A percentile compares a stretch with the other conserved stretches of the same genome.
phyloP scores from a whole-genome alignment of 2,888 invertebrate species.

The Heliconius cydno region DNA sequence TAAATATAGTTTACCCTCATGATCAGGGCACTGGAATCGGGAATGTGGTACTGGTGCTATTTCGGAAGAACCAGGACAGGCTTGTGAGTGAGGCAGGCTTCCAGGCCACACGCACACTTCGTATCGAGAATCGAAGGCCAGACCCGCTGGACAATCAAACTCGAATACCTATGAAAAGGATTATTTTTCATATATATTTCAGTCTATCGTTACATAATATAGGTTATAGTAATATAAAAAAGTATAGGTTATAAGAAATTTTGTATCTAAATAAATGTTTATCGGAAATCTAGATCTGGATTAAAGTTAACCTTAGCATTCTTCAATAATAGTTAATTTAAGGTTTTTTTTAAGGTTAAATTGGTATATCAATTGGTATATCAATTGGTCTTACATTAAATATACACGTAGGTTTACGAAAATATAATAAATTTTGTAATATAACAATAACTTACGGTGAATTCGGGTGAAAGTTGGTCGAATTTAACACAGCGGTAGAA shows the following conservation, averaged over 20 bases:
- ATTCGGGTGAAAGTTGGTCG: conserved; percentile 88
- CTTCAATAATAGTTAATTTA: too few relatives aligned
- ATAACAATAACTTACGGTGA: conserved; percentile 80
- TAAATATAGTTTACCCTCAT: conserved; percentile 36
- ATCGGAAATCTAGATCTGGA: too few relatives aligned
- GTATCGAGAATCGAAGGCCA: conserved; percentile 89
- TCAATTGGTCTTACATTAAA: too few relatives aligned
- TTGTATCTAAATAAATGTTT: too few relatives aligned
- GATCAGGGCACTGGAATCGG: conserved; percentile 86
- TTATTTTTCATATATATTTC: neutral
- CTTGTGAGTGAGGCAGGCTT: conserved; percentile 86
- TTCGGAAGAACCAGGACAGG: conserved; percentile 90
- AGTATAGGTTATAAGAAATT: too few relatives aligned
- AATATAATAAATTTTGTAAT: neutral
- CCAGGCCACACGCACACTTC: conserved; percentile 93
- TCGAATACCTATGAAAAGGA: conserved; percentile 83
- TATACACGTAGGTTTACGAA: too few relatives aligned
- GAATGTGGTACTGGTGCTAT: conserved; percentile 88
- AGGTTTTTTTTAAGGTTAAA: too few relatives aligned
- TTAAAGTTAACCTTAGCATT: too few relatives aligned
- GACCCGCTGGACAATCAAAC: conserved; percentile 90
- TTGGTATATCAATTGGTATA: too few relatives aligned
- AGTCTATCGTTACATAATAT: too few relatives aligned
- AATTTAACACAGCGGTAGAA: conserved; percentile 93
- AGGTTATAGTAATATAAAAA: too few relatives aligned